Conservation (phyloP, 2,113 vertebrate genomes). For the Corythaixoides concolor region DNA sequence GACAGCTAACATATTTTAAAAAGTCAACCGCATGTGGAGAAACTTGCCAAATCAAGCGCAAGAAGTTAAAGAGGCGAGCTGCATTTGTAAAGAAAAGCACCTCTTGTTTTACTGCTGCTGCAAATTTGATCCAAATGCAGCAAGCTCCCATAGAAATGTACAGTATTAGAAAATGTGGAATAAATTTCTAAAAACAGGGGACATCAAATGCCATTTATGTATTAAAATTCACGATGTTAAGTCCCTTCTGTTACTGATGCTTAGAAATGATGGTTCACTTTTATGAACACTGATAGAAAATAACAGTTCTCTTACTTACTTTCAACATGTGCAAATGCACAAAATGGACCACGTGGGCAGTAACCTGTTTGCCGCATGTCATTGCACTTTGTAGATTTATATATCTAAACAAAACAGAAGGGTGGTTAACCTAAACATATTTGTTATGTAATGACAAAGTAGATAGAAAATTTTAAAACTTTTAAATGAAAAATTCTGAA, state of each 20-base stretch:
- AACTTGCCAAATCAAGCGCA: background rate
- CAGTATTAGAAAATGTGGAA: background rate
- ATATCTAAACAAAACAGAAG: conserved; percentile 78
- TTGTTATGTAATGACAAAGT: background rate
- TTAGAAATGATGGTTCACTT: background rate
- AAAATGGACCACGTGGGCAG: conserved; percentile 91
- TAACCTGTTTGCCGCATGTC: conserved; percentile 92
- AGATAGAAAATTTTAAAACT: background rate
- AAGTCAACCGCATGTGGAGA: background rate
- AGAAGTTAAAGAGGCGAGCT: background rate
- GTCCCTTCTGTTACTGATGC: background rate
- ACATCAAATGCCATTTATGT: background rate
- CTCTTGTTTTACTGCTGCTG: background rate
- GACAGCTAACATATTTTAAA: background rate
- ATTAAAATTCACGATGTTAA: background rate
- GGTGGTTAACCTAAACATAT: background rate
- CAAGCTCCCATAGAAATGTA: background rate
- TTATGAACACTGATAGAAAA: background rate
- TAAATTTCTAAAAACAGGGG: background rate
- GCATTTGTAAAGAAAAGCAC: background rate
- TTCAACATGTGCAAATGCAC: conserved; percentile 91
- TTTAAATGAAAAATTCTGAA: background rate
- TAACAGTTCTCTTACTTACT: conserved; percentile 75
- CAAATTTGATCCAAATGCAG: background rate
- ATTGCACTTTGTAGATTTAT: conserved; percentile 94